Evolutionary conservation across 2,888 invertebrate genomes (phyloP).

Genomic region (Caenorhabditis angaria): DNA sequence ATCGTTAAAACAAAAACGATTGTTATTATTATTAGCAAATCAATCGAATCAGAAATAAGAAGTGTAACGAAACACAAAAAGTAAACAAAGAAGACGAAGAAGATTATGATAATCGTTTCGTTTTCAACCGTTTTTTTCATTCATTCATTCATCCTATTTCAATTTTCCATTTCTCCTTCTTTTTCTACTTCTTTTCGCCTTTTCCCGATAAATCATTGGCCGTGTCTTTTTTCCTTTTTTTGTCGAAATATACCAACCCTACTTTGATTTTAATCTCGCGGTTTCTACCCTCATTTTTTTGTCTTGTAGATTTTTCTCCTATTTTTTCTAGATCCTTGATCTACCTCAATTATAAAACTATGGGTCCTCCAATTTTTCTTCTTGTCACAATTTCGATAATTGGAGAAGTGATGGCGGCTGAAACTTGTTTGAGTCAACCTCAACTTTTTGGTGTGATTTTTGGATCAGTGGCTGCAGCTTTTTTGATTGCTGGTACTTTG

Average conservation of each 20-base stretch:
- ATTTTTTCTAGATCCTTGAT: neutral
- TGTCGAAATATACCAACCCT: neutral
- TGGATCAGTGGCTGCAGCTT: slow-evolving; percentile 65
- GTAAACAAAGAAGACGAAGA: neutral
- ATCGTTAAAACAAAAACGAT: no score
- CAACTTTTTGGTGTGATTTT: slow-evolving; percentile 66
- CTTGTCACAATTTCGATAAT: neutral
- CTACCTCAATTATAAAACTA: neutral
- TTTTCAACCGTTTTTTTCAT: neutral
- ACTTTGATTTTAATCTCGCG: slow-evolving; percentile 1
- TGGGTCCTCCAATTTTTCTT: neutral
- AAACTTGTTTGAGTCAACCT: slow-evolving; percentile 39
- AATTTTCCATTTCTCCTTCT: slow-evolving; percentile 6
- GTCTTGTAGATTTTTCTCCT: neutral
- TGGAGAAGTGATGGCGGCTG: slow-evolving; percentile 8
- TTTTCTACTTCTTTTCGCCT: neutral
- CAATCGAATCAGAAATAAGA: no score
- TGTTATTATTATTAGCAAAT: no score
- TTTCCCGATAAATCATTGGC: slow-evolving; percentile 1
- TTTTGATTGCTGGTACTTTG: slow-evolving; percentile 59
- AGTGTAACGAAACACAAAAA: no score
- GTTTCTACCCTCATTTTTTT: neutral
- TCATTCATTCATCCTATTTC: slow-evolving; percentile 7
- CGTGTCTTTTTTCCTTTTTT: neutral
- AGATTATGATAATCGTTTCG: neutral